phyloP scores from a whole-genome alignment of 2,888 invertebrate genomes.

The Orgyia antiqua region DNA sequence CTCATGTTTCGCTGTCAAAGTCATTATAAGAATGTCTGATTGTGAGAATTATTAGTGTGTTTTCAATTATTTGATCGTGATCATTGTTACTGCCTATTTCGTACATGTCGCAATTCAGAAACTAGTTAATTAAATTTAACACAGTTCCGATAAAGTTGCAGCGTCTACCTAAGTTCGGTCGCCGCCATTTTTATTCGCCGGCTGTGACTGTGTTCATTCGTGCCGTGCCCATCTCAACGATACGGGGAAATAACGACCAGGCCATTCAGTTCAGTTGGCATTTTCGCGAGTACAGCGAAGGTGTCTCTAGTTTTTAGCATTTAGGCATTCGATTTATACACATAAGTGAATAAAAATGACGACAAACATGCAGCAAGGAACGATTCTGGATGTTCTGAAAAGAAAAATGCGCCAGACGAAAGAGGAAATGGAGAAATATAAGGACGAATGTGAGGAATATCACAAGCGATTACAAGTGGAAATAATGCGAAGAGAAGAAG shows the following conservation, averaged over 20 bases:
- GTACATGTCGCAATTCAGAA: slow-evolving; percentile 23
- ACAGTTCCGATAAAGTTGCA: slow-evolving; percentile 52
- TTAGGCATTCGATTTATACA: slow-evolving; percentile 55
- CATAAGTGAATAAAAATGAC: slow-evolving; percentile 83
- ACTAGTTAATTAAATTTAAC: slow-evolving; percentile 44
- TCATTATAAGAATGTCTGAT: slow-evolving; percentile 48
- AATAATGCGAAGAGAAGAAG: slow-evolving; percentile 98
- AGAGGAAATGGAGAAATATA: slow-evolving; percentile 99
- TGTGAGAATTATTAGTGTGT: slow-evolving; percentile 41
- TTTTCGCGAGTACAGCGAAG: slow-evolving; percentile 75
- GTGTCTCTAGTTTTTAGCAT: slow-evolving; percentile 71
- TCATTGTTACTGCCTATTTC: slow-evolving; percentile 29
- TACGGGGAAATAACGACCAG: slow-evolving; percentile 63
- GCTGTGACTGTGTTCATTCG: slow-evolving; percentile 74
- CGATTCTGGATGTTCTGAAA: slow-evolving; percentile 97
- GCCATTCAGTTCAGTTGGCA: slow-evolving; percentile 72
- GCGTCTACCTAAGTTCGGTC: slow-evolving; percentile 55
- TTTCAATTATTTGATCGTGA: slow-evolving; percentile 32
- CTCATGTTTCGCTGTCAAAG: slow-evolving; percentile 59
- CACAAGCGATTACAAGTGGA: slow-evolving; percentile 97
- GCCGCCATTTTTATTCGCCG: slow-evolving; percentile 78
- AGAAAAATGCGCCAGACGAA: slow-evolving; percentile 99
- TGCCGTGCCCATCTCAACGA: slow-evolving; percentile 72
- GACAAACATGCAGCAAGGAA: slow-evolving; percentile 94
- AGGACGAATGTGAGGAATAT: slow-evolving; percentile 97